phyloP scores from a whole-genome alignment of 2,797 vertebrate species.

The Esox lucius region DNA sequence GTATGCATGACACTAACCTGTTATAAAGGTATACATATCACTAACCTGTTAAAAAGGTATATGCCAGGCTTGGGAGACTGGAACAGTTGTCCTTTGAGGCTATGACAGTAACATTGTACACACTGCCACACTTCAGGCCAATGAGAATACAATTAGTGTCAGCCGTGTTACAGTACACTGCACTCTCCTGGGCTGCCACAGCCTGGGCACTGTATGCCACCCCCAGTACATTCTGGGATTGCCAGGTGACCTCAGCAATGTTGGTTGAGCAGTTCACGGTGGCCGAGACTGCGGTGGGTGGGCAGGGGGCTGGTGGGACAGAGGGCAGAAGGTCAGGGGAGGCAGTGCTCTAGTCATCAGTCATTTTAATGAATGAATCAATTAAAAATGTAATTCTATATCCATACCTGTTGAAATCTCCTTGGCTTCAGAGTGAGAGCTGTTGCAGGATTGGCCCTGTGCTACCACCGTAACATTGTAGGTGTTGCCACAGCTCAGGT shows the following conservation, averaged over 20 bases:
- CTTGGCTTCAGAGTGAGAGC: conserved; percentile 19
- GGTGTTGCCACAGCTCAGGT: conserved; percentile 25
- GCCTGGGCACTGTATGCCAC: conserved; percentile 54
- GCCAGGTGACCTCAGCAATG: conserved; percentile 33
- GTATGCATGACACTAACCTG: too few relatives aligned
- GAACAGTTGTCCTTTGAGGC: conserved; percentile 44
- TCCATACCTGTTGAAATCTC: conserved; percentile 13
- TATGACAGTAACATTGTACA: conserved; percentile 65
- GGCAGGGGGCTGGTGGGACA: conserved; percentile 68
- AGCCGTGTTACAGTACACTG: conserved; percentile 42
- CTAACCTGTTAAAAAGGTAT: conserved; percentile 38
- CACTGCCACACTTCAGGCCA: conserved; percentile 62
- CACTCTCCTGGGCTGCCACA: conserved; percentile 30
- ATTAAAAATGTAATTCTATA: too few relatives aligned
- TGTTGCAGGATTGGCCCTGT: conserved; percentile 26
- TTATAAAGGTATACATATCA: background rate
- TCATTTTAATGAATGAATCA: background rate
- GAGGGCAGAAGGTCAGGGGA: background rate
- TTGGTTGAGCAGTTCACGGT: conserved; percentile 28
- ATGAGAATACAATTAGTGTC: conserved; percentile 55
- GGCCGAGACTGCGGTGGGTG: conserved; percentile 44
- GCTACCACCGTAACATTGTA: conserved; percentile 37
- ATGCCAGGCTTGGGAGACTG: conserved; percentile 16
- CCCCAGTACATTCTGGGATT: background rate
- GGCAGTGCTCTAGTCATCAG: too few relatives aligned